Conservation (phyloP, 2,797 vertebrate species). For the Stomatorhinus walkeri region DNA sequence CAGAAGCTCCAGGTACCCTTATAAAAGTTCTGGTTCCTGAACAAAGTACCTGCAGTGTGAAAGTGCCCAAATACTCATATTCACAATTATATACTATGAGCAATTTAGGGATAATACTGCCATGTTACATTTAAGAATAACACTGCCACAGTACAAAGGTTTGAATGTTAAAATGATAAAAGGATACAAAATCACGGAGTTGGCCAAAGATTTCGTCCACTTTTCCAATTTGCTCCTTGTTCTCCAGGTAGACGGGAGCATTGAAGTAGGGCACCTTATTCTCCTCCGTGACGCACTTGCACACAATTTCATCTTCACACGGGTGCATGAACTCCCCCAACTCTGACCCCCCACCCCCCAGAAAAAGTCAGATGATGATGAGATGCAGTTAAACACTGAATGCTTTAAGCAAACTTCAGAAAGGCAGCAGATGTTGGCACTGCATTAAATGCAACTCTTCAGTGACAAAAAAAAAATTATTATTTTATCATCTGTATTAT, state of each 20-base stretch:
- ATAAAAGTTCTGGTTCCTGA: not conserved
- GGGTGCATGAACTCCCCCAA: slow-evolving; percentile 93
- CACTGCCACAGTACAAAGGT: not conserved
- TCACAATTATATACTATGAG: not conserved
- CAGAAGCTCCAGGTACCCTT: not conserved
- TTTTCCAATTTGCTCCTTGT: slow-evolving; percentile 97
- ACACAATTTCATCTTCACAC: slow-evolving; percentile 93
- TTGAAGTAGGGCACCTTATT: slow-evolving; percentile 98
- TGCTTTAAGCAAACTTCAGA: not conserved
- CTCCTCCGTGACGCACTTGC: slow-evolving; percentile 86
- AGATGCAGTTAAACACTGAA: not conserved
- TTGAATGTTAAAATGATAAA: slow-evolving; percentile 52
- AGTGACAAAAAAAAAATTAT: not conserved
- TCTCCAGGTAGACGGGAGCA: slow-evolving; percentile 91
- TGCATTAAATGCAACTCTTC: not conserved
- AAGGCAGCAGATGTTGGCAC: not conserved
- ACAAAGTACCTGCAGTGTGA: not conserved
- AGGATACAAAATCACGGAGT: slow-evolving; percentile 97
- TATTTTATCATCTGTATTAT: not conserved
- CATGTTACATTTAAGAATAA: not conserved
- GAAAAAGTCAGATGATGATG: not conserved
- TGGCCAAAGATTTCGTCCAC: slow-evolving; percentile 96
- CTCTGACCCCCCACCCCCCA: slow-evolving; percentile 51
- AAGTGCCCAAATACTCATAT: not conserved
- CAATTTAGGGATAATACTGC: not conserved